A percentile compares a stretch with the other conserved stretches of the same genome.
Evolutionary conservation across 2,113 vertebrate species (phyloP).

Genomic region (Antigone vipio): DNA sequence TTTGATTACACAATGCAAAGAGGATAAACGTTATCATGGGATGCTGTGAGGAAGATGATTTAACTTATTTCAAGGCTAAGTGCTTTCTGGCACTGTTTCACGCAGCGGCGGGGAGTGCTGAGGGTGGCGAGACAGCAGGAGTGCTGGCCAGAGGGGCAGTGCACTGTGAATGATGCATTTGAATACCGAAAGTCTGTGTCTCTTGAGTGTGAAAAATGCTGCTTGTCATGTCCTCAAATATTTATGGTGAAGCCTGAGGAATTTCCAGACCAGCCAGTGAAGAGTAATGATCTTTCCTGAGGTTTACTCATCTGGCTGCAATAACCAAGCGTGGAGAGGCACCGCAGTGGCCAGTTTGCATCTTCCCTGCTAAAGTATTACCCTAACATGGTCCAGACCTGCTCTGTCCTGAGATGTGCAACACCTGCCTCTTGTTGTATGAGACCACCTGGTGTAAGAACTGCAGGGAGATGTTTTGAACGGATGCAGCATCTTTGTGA

Average conservation of each 20-base stretch:
- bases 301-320: not conserved
- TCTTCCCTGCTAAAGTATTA: not conserved
- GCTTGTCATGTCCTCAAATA: not conserved
- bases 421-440: not conserved
- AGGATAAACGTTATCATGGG: conserved; percentile 18
- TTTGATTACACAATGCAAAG: not conserved
- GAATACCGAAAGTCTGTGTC: not conserved
- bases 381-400: not conserved
- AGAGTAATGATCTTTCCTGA: not conserved
- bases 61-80: conserved; percentile 1
- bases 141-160: not conserved
- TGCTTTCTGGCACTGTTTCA: not conserved
- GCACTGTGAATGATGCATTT: not conserved
- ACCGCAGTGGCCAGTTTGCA: not conserved
- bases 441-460: not conserved
- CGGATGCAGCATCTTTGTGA: not conserved
- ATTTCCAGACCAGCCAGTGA: not conserved
- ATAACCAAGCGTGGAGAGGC: fast-evolving
- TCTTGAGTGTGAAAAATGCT: not conserved
- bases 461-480: fast-evolving
- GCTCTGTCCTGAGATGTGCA: not conserved
- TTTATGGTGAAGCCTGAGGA: not conserved
- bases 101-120: fast-evolving
- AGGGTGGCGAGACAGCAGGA: not conserved
- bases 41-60: not conserved